Percentiles rank a stretch among this genome's conserved stretches.
Conservation (phyloP, 2,888 invertebrate species). For the Beris chalybata region DNA sequence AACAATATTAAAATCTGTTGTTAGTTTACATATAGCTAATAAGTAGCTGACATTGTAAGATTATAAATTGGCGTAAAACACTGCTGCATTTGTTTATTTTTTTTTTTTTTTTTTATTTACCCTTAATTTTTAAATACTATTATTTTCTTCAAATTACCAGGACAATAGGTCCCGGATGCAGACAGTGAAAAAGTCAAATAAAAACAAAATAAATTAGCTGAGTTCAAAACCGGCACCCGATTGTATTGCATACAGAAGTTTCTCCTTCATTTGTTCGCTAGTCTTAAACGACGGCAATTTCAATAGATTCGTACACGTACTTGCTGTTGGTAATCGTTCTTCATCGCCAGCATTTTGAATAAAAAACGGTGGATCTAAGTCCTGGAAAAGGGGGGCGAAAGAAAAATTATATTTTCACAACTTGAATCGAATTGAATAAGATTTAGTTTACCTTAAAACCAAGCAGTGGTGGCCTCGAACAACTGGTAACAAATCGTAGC, state of each 20-base stretch:
- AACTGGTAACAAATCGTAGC: conserved; percentile 97
- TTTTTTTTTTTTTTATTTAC: too few relatives aligned
- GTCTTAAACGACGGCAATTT: conserved; percentile 91
- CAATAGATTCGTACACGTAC: conserved; percentile 97
- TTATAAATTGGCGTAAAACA: too few relatives aligned
- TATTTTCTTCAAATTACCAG: too few relatives aligned
- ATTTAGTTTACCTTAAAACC: conserved; percentile 82
- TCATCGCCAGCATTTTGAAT: conserved; percentile 90
- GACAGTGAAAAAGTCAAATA: neutral
- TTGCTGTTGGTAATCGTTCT: conserved; percentile 92
- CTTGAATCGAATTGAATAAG: neutral
- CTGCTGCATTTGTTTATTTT: too few relatives aligned
- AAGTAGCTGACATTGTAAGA: too few relatives aligned
- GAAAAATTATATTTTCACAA: neutral
- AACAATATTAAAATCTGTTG: too few relatives aligned
- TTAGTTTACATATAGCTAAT: too few relatives aligned
- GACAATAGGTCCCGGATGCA: neutral
- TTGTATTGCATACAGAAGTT: conserved; percentile 90
- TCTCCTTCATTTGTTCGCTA: conserved; percentile 74
- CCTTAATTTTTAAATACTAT: too few relatives aligned
- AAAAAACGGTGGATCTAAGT: conserved; percentile 93
- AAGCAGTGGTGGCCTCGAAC: conserved; percentile 92
- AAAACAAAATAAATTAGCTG: conserved; percentile 62
- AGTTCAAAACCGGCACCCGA: conserved; percentile 96
- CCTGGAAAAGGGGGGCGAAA: conserved; percentile 60